A percentile compares a stretch with the other conserved stretches of the same genome.
These are phyloP conservation scores for Mustelus asterias DNA, from an alignment of 2,113 vertebrate genomes.

Conservation along the genomic window DNA sequence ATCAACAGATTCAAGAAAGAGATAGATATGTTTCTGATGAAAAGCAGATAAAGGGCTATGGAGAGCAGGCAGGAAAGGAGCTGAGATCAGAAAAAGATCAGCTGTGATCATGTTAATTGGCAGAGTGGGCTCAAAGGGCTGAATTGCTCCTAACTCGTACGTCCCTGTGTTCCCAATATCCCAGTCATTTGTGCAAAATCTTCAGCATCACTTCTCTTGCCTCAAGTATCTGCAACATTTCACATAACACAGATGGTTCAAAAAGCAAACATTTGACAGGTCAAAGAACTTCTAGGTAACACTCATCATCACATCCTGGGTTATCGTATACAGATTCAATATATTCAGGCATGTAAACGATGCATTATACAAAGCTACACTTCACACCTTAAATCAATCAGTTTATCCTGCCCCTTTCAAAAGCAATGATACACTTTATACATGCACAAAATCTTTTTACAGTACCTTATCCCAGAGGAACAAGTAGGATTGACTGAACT, in stretches of 20 bases:
- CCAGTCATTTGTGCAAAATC: neutral
- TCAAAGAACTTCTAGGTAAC: neutral
- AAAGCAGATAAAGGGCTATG: too few relatives aligned
- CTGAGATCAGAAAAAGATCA: too few relatives aligned
- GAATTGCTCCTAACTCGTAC: too few relatives aligned
- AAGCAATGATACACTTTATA: neutral
- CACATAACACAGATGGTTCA: neutral
- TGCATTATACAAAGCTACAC: neutral
- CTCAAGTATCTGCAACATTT: neutral
- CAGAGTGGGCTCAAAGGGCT: too few relatives aligned
- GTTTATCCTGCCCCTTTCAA: neutral
- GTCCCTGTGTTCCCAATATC: too few relatives aligned
- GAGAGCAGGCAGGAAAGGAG: too few relatives aligned
- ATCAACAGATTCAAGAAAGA: too few relatives aligned
- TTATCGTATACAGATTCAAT: neutral
- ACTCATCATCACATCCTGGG: neutral
- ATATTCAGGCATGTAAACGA: neutral
- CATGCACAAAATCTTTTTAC: neutral
- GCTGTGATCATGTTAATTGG: too few relatives aligned
- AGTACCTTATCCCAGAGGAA: slow-evolving; percentile 99
- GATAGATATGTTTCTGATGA: too few relatives aligned
- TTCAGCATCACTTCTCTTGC: neutral
- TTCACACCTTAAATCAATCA: neutral
- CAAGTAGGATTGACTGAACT: slow-evolving; percentile 94
- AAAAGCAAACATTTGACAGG: neutral